Evolutionary conservation across 2,797 vertebrate species (phyloP).

Genomic region (Diplodus sargus): DNA sequence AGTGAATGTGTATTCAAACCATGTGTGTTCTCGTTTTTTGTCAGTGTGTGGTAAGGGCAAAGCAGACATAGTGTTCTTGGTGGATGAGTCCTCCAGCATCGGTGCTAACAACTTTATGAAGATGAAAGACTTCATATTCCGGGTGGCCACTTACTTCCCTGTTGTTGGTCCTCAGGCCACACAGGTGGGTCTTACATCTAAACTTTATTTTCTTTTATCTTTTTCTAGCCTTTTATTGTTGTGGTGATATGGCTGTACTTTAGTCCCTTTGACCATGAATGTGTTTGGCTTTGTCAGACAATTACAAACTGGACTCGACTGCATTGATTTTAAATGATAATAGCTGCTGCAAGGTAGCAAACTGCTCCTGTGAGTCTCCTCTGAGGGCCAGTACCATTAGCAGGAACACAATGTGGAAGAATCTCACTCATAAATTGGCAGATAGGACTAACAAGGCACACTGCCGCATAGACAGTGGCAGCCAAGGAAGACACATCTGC

Average conservation of each 20-base stretch:
- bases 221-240: slow-evolving; percentile 9
- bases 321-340: slow-evolving; percentile 34
- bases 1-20: neutral
- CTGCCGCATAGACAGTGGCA: neutral
- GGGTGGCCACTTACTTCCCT: slow-evolving; percentile 90
- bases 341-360: slow-evolving; percentile 21
- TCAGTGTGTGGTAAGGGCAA: slow-evolving; percentile 89
- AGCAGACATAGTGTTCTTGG: slow-evolving; percentile 91
- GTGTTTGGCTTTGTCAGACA: slow-evolving; percentile 16
- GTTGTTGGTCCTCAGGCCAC: slow-evolving; percentile 86
- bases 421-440: slow-evolving; percentile 8
- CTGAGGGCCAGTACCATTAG: slow-evolving; percentile 6
- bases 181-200: slow-evolving; percentile 80
- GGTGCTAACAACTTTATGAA: slow-evolving; percentile 90
- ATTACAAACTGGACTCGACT: slow-evolving; percentile 17
- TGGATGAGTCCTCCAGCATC: slow-evolving; percentile 95
- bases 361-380: slow-evolving; percentile 8
- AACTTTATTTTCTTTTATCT: slow-evolving; percentile 5
- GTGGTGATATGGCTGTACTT: neutral
- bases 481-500: neutral
- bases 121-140: slow-evolving; percentile 93
- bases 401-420: slow-evolving; percentile 20
- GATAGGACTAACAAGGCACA: slow-evolving; percentile 7
- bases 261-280: slow-evolving; percentile 2
- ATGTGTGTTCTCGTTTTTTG: slow-evolving; percentile 36